phyloP scores from a whole-genome alignment of 1,140 invertebrate genomes.

The Drosophila auraria region DNA sequence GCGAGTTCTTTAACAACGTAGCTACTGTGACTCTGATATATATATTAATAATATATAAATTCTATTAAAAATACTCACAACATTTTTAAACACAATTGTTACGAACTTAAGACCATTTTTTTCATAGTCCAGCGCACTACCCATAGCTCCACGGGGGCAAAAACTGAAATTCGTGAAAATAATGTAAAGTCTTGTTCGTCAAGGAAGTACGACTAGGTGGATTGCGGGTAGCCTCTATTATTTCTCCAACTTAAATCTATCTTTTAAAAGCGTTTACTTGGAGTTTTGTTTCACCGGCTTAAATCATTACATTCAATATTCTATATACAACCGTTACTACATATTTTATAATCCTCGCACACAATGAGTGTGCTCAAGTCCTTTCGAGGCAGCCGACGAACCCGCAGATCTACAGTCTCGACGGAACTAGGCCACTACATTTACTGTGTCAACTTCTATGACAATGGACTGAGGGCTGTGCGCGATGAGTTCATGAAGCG shows the following conservation, averaged over 20 bases:
- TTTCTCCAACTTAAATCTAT: too few species aligned
- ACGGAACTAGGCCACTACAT: conserved; percentile 11
- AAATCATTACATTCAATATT: conserved; percentile 11
- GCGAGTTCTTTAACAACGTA: conserved; percentile 6
- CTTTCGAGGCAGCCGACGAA: conserved; percentile 3
- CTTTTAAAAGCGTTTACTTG: conserved; percentile 1
- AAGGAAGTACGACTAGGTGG: too few species aligned
- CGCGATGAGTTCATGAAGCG: conserved; percentile 63
- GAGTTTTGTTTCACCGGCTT: conserved; percentile 24
- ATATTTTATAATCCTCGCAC: conserved; percentile 15
- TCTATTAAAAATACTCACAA: too few species aligned
- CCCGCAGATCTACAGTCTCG: background rate
- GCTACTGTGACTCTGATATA: conserved; percentile 10
- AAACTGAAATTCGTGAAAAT: too few species aligned
- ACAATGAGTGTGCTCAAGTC: conserved; percentile 30
- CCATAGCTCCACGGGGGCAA: too few species aligned
- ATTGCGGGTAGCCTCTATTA: too few species aligned
- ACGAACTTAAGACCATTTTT: too few species aligned
- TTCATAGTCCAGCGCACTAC: too few species aligned
- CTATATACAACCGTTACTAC: background rate
- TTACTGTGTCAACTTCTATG: conserved; percentile 70
- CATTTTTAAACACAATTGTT: too few species aligned
- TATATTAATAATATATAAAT: too few species aligned
- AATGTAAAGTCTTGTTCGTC: too few species aligned
- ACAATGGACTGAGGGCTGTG: conserved; percentile 58